Evolutionary conservation across 2,888 invertebrate species (phyloP).

Genomic region (Colletes collaris): DNA sequence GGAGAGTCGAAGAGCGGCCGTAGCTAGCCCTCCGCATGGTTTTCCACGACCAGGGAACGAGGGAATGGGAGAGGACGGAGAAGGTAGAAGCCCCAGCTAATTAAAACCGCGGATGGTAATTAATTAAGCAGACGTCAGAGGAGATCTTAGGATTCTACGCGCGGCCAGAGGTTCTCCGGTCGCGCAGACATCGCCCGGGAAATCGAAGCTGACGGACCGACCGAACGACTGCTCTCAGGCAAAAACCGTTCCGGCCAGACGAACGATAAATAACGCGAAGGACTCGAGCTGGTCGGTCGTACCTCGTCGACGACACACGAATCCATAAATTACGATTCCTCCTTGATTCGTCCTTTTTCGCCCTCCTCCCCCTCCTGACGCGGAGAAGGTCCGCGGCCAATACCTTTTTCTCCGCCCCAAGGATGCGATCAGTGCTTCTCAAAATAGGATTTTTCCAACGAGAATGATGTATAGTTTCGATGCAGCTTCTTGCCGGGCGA

Average conservation of each 20-base stretch:
- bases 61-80: slow-evolving; percentile 38
- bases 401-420: background rate
- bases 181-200: slow-evolving; percentile 51
- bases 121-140: slow-evolving; percentile 82
- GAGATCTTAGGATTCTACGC: slow-evolving; percentile 80
- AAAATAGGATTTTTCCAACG: background rate
- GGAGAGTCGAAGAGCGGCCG: slow-evolving; percentile 23
- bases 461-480: background rate
- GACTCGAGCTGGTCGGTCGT: background rate
- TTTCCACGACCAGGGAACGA: slow-evolving; percentile 67
- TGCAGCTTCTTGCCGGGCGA: slow-evolving; percentile 9
- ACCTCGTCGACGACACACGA: background rate
- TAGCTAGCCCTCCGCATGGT: slow-evolving; percentile 68
- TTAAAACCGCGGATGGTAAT: slow-evolving; percentile 83
- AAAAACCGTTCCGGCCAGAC: slow-evolving; percentile 4
- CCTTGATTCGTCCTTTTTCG: background rate
- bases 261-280: slow-evolving; percentile 23
- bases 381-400: background rate
- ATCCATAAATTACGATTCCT: slow-evolving; percentile 19
- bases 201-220: slow-evolving; percentile 54
- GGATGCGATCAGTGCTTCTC: slow-evolving; percentile 18
- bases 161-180: slow-evolving; percentile 79
- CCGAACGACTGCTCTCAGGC: background rate
- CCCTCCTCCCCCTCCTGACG: too few species aligned
- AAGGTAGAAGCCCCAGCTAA: slow-evolving; percentile 77